These are phyloP conservation scores for Hydraecia micacea DNA, from an alignment of 2,888 invertebrate genomes.

Conservation along the genomic window DNA sequence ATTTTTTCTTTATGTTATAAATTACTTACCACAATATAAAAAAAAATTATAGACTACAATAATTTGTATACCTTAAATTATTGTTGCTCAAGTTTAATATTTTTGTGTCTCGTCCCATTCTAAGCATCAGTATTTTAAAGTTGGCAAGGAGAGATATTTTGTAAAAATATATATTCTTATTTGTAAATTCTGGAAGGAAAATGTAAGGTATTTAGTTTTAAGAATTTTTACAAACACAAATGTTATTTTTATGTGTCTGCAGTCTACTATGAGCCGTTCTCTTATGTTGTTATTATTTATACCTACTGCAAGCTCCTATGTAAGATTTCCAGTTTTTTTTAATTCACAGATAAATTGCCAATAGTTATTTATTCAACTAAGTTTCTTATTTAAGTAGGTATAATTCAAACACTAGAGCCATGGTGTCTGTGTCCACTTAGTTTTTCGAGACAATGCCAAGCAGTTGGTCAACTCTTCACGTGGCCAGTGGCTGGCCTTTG, in stretches of 20 bases:
- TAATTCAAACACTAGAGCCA: not conserved
- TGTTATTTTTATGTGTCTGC: not conserved
- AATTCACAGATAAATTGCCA: not conserved
- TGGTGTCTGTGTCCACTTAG: too few species aligned
- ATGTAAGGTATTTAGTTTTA: not conserved
- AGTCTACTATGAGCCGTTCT: not conserved
- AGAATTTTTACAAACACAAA: not conserved
- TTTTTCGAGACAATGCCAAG: too few species aligned
- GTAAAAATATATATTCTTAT: conserved; percentile 81
- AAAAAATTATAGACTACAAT: not conserved
- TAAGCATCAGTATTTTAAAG: conserved; percentile 85
- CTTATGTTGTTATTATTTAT: not conserved
- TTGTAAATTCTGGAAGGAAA: conserved; percentile 79
- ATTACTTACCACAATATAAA: not conserved
- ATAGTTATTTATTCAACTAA: not conserved
- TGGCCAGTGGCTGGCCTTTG: too few species aligned
- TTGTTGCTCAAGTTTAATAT: conserved; percentile 83
- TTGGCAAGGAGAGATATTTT: conserved; percentile 78
- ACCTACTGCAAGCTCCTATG: not conserved
- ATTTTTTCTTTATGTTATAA: too few species aligned
- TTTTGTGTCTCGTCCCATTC: conserved; percentile 84
- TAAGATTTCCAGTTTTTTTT: not conserved
- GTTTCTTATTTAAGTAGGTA: not conserved
- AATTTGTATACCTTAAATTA: conserved; percentile 73
- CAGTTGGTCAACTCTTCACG: too few species aligned